These are phyloP conservation scores for Pangasius krempfi DNA, from an alignment of 2,797 vertebrate genomes.

Conservation along the genomic window DNA sequence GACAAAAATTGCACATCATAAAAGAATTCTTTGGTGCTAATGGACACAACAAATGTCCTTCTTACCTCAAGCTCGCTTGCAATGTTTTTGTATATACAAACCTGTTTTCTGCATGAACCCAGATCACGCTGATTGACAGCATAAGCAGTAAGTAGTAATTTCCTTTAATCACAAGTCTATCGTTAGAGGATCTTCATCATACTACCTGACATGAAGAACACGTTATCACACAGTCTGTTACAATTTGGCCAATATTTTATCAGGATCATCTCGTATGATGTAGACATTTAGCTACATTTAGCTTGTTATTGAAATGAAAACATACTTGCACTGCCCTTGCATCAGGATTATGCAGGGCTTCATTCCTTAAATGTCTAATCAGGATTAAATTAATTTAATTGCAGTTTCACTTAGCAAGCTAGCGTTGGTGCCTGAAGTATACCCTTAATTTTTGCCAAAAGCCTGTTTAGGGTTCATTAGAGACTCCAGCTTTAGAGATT, in stretches of 20 bases:
- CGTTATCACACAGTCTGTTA: not conserved
- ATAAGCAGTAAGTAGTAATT: not conserved
- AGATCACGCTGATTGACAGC: not conserved
- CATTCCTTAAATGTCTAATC: not conserved
- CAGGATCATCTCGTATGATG: not conserved
- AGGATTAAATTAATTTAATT: constrained; percentile 3
- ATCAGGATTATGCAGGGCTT: not conserved
- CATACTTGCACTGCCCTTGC: not conserved
- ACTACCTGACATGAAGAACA: not conserved
- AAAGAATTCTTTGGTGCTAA: not conserved
- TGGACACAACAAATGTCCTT: not conserved
- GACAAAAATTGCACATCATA: not conserved
- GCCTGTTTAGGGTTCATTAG: constrained; percentile 2
- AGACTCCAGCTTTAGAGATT: not conserved
- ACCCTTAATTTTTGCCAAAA: not conserved
- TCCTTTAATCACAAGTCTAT: too few species aligned
- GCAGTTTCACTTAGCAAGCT: not conserved
- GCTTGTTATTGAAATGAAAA: not conserved
- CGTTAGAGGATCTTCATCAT: too few species aligned
- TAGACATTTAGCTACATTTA: too few species aligned
- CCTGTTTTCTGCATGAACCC: not conserved
- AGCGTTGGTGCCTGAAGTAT: not conserved
- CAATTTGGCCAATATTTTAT: not conserved
- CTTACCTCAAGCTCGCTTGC: not conserved
- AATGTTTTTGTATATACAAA: not conserved